Percentiles rank a stretch among this genome's conserved stretches.
Conservation (phyloP, 1,140 invertebrate species). For the Heterodera carotae region DNA sequence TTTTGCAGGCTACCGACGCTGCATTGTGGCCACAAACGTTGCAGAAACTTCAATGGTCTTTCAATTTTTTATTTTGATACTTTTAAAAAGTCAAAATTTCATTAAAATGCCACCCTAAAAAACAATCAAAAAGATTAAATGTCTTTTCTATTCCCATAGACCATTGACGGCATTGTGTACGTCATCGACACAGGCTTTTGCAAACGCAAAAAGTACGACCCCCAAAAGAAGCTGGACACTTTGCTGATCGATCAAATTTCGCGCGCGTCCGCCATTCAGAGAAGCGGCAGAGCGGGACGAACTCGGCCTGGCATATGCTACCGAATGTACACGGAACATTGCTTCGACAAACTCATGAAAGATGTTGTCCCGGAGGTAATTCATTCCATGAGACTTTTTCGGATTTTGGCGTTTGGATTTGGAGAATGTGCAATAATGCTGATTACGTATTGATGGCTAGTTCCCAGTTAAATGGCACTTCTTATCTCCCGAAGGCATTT, state of each 20-base stretch:
- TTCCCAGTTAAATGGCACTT: too few relatives aligned
- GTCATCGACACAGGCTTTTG: constrained; percentile 99
- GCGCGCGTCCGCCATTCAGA: constrained; percentile 97
- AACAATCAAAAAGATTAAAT: too few relatives aligned
- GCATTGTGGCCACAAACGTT: constrained; percentile 71
- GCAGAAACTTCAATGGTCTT: constrained; percentile 14
- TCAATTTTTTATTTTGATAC: background rate
- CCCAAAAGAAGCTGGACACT: constrained; percentile 80
- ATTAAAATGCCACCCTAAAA: too few relatives aligned
- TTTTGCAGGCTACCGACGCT: background rate
- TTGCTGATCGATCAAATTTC: constrained; percentile 74
- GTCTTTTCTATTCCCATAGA: constrained; percentile 74
- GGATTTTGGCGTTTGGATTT: too few relatives aligned
- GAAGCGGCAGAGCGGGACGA: constrained; percentile 86
- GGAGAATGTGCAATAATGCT: too few relatives aligned
- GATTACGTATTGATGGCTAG: too few relatives aligned
- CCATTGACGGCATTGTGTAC: constrained; percentile 98
- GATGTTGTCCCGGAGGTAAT: background rate
- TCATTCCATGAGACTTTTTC: too few relatives aligned
- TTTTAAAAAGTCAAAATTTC: too few relatives aligned
- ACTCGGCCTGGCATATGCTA: constrained; percentile 97
- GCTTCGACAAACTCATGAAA: background rate
- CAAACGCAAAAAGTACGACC: constrained; percentile 98
- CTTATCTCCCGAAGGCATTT: too few relatives aligned
- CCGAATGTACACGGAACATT: constrained; percentile 78